Percentiles rank a stretch among this genome's conserved stretches.
These are phyloP conservation scores for Lagopus leucura DNA, from an alignment of 2,113 vertebrate genomes.

Conservation along the genomic window DNA sequence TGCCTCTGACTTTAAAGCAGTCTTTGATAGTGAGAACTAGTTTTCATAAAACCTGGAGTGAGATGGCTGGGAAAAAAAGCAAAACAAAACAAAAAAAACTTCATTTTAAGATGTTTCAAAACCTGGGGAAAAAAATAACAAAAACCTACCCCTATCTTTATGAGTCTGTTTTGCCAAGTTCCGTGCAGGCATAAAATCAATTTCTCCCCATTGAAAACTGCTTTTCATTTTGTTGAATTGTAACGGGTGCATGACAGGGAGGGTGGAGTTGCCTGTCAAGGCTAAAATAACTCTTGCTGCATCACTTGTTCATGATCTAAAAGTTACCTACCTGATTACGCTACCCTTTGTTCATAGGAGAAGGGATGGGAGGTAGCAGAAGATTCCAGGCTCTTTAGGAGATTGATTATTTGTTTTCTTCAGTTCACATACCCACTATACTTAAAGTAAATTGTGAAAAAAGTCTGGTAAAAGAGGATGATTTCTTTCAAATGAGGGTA, in stretches of 20 bases:
- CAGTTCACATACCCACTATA: background rate
- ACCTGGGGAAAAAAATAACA: background rate
- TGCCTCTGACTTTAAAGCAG: background rate
- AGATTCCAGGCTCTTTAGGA: background rate
- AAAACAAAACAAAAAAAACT: too few species aligned
- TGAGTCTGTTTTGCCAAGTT: background rate
- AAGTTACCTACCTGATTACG: background rate
- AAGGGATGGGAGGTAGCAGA: background rate
- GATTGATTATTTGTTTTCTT: background rate
- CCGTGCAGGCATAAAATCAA: constrained; percentile 14
- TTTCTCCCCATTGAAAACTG: constrained; percentile 2
- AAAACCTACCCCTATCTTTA: background rate
- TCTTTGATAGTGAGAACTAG: background rate
- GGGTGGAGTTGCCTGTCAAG: background rate
- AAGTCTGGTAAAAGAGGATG: background rate
- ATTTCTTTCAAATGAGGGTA: background rate
- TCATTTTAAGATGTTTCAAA: background rate
- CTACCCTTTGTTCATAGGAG: background rate
- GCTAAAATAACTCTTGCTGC: background rate
- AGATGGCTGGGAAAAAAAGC: background rate
- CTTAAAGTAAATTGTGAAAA: background rate
- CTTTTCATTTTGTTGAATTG: background rate
- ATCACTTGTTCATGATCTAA: background rate
- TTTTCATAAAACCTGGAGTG: background rate
- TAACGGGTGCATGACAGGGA: rapidly evolving